Percentiles rank a stretch among this genome's conserved stretches.
These are phyloP conservation scores for Sphyrna mokarran DNA, from an alignment of 2,113 vertebrate species.

Conservation along the genomic window DNA sequence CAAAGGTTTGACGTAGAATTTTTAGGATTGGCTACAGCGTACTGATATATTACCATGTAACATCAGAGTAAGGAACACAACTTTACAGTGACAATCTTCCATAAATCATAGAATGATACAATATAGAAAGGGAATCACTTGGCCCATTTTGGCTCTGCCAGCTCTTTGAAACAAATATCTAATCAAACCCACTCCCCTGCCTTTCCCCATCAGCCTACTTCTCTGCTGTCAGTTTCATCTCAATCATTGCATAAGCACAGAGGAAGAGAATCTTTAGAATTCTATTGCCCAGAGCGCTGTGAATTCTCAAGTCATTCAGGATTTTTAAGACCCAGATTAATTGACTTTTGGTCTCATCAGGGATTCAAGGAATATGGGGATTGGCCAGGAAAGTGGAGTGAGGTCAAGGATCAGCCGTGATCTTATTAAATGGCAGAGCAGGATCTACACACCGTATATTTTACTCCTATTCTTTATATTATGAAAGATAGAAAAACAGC, in stretches of 20 bases:
- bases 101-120: background rate
- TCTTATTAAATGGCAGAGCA: background rate
- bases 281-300: background rate
- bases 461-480: background rate
- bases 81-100: background rate
- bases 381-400: background rate
- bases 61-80: background rate
- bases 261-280: background rate
- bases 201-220: background rate
- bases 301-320: background rate
- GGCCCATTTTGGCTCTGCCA: background rate
- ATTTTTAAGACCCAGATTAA: background rate
- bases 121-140: background rate
- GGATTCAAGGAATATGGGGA: background rate
- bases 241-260: background rate
- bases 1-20: background rate
- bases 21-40: background rate
- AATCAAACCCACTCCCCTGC: background rate
- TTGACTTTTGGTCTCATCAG: background rate
- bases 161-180: background rate
- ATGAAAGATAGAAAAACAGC: background rate
- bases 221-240: background rate
- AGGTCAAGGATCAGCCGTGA: background rate
- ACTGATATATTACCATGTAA: background rate
- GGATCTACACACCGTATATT: background rate